phyloP scores from a whole-genome alignment of 2,797 vertebrate genomes.

The Gobionotothen gibberifrons region DNA sequence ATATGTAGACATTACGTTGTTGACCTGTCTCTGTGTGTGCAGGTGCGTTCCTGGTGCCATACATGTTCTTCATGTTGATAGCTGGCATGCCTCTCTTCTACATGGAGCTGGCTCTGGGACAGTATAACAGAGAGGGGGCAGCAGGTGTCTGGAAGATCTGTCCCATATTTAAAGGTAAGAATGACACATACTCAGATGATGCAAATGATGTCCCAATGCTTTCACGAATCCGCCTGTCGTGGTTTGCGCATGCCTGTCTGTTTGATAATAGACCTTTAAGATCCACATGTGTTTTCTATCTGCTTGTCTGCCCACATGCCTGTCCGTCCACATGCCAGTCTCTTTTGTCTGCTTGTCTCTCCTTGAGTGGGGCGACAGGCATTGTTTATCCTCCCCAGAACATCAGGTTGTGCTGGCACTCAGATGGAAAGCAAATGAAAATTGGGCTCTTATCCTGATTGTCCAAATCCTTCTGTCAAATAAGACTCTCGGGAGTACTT shows the following conservation, averaged over 20 bases:
- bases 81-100: conserved; percentile 95
- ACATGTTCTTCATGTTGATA: conserved; percentile 93
- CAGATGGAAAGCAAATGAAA: conserved; percentile 81
- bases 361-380: conserved; percentile 59
- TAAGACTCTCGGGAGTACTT: conserved; percentile 46
- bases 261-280: conserved; percentile 46
- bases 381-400: conserved; percentile 73
- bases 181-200: background rate
- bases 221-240: conserved; percentile 7
- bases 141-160: conserved; percentile 95
- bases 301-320: conserved; percentile 68
- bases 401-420: conserved; percentile 71
- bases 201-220: conserved; percentile 2
- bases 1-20: background rate
- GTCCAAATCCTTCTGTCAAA: conserved; percentile 55
- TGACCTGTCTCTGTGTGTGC: conserved; percentile 17
- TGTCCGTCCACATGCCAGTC: conserved; percentile 65
- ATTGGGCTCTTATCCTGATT: conserved; percentile 77
- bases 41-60: conserved; percentile 94
- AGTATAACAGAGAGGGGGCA: conserved; percentile 92
- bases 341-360: conserved; percentile 69
- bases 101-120: conserved; percentile 93
- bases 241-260: conserved; percentile 31
- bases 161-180: conserved; percentile 91
- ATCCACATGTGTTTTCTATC: conserved; percentile 47